Conservation (phyloP, 1,140 invertebrate genomes). For the Drosophila bocqueti region DNA sequence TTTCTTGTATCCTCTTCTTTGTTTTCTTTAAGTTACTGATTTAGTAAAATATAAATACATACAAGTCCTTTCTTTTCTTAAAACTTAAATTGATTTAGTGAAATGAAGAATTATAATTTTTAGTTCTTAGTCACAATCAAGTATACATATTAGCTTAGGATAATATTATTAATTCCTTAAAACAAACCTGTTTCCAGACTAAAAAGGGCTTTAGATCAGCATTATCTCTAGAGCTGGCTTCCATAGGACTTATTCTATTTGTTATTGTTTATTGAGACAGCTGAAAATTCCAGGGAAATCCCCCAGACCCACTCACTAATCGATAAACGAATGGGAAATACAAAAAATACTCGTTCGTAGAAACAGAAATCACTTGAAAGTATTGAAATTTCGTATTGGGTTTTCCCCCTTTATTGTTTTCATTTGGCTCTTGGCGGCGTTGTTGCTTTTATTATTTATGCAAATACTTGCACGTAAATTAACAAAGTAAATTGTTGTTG, state of each 20-base stretch:
- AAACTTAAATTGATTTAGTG: too few species aligned
- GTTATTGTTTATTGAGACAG: conserved; percentile 19
- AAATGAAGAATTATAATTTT: too few species aligned
- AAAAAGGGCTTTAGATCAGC: not conserved
- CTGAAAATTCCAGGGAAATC: conserved; percentile 1
- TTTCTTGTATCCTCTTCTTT: too few species aligned
- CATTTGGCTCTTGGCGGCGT: not conserved
- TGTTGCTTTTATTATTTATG: conserved; percentile 64
- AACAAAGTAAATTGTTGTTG: conserved; percentile 77
- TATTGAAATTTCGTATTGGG: conserved; percentile 14
- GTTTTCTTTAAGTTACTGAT: too few species aligned
- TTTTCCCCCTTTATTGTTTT: conserved; percentile 25
- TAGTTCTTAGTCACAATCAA: too few species aligned
- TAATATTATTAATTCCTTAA: not conserved
- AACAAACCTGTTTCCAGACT: not conserved
- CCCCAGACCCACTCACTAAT: conserved; percentile 1
- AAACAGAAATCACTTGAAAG: conserved; percentile 5
- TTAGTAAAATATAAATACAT: too few species aligned
- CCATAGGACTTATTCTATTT: not conserved
- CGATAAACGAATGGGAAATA: not conserved
- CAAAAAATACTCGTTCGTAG: not conserved
- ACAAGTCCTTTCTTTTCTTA: too few species aligned
- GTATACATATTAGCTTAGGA: too few species aligned
- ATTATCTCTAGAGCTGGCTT: not conserved
- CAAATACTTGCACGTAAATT: conserved; percentile 74